Evolutionary conservation across 2,113 vertebrate genomes (phyloP).

Genomic region (Alethe castanea): DNA sequence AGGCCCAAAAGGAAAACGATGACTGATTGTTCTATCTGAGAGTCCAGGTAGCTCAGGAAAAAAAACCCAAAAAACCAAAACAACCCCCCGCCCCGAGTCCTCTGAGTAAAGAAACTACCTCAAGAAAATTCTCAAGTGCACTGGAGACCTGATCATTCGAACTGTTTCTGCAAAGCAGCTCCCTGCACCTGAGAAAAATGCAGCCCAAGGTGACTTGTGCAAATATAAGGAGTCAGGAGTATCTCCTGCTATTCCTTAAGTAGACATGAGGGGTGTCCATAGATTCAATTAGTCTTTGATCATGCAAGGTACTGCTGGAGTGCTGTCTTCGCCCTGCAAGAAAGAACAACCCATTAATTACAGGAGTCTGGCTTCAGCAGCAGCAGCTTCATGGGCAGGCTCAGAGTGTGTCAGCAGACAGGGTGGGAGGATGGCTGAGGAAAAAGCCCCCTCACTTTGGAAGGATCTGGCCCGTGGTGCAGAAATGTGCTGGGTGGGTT

Average conservation of each 20-base stretch:
- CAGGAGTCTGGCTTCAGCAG: background rate
- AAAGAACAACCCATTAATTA: conserved; percentile 31
- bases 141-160: conserved; percentile 78
- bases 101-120: conserved; percentile 78
- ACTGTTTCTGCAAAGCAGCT: conserved; percentile 83
- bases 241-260: conserved; percentile 75
- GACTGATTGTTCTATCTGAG: conserved; percentile 78
- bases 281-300: conserved; percentile 72
- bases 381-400: background rate
- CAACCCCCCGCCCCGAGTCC: conserved; percentile 63
- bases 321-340: conserved; percentile 93
- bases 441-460: background rate
- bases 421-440: background rate
- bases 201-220: conserved; percentile 88
- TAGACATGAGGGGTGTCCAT: conserved; percentile 68
- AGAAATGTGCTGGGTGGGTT: background rate
- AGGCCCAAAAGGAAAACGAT: conserved; percentile 76
- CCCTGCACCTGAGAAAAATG: conserved; percentile 78
- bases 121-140: conserved; percentile 79
- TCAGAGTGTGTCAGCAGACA: background rate
- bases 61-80: conserved; percentile 37
- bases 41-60: conserved; percentile 78
- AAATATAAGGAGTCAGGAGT: conserved; percentile 78
- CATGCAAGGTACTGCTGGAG: conserved; percentile 98
- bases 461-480: background rate